These are phyloP conservation scores for Brachyalestes nurse DNA, from an alignment of 2,797 vertebrate species.

Conservation along the genomic window DNA sequence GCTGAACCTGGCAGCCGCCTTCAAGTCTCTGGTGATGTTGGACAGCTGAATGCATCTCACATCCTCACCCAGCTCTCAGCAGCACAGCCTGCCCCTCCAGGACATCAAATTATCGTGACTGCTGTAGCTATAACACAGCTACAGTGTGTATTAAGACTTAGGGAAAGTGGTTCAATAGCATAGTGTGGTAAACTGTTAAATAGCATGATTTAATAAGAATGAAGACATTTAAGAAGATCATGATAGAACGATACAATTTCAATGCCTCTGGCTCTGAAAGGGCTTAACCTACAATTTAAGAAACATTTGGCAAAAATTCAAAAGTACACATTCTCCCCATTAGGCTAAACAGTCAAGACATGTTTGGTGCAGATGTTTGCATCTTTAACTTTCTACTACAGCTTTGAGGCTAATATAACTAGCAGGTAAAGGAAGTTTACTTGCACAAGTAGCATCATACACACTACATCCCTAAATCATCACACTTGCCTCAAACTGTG, in stretches of 20 bases:
- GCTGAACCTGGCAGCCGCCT: constrained; percentile 9
- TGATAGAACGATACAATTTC: neutral
- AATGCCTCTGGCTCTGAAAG: neutral
- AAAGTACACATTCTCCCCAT: neutral
- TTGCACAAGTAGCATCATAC: neutral
- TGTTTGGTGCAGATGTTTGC: neutral
- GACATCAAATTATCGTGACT: neutral
- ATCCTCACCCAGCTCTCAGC: constrained; percentile 36
- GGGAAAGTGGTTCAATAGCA: neutral
- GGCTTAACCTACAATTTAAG: neutral
- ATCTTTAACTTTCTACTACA: neutral
- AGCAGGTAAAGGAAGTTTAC: neutral
- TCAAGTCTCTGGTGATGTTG: constrained; percentile 17
- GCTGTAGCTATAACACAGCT: neutral
- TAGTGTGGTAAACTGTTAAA: neutral
- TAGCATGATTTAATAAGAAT: neutral
- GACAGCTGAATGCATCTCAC: constrained; percentile 13
- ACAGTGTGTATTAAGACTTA: neutral
- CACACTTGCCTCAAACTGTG: too few relatives aligned
- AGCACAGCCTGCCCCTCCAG: neutral
- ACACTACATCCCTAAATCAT: too few relatives aligned
- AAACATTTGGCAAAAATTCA: neutral
- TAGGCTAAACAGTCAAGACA: neutral
- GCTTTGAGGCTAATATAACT: neutral
- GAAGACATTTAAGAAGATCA: neutral